A percentile compares a stretch with the other conserved stretches of the same genome.
phyloP scores from a whole-genome alignment of 2,888 invertebrate species.

The Liposcelis brunnea region DNA sequence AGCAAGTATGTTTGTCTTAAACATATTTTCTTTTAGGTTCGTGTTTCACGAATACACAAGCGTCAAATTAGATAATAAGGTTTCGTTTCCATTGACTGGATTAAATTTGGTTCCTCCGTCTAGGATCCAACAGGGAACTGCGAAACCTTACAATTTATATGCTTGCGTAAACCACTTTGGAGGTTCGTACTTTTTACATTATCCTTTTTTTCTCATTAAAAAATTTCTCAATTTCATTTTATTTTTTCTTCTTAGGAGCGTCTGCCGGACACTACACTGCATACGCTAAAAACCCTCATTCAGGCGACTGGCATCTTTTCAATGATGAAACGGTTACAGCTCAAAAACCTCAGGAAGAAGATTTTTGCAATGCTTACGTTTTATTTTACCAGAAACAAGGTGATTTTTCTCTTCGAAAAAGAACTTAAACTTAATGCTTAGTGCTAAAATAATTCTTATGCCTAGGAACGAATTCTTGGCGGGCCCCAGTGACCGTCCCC shows the following conservation, averaged over 20 bases:
- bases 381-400: constrained; percentile 43
- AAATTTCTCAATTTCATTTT: neutral
- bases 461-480: neutral
- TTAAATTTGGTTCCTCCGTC: constrained; percentile 32
- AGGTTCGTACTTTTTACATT: constrained; percentile 25
- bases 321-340: constrained; percentile 38
- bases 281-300: constrained; percentile 37
- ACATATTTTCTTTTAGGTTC: constrained; percentile 32
- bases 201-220: too few species aligned
- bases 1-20: too few species aligned
- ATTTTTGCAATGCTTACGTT: constrained; percentile 41
- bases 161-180: constrained; percentile 46
- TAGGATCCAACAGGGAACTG: constrained; percentile 15
- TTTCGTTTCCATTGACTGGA: constrained; percentile 38
- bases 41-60: constrained; percentile 42
- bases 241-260: constrained; percentile 25
- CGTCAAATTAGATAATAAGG: constrained; percentile 42
- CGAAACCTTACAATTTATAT: constrained; percentile 38
- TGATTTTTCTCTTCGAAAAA: constrained; percentile 8
- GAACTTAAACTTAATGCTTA: neutral
- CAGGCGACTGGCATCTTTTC: constrained; percentile 39
- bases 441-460: too few species aligned
- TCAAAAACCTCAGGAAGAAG: constrained; percentile 36
- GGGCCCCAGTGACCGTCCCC: too few species aligned
- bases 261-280: constrained; percentile 44